Evolutionary conservation across 2,113 vertebrate species (phyloP).

Genomic region (Podiceps cristatus): DNA sequence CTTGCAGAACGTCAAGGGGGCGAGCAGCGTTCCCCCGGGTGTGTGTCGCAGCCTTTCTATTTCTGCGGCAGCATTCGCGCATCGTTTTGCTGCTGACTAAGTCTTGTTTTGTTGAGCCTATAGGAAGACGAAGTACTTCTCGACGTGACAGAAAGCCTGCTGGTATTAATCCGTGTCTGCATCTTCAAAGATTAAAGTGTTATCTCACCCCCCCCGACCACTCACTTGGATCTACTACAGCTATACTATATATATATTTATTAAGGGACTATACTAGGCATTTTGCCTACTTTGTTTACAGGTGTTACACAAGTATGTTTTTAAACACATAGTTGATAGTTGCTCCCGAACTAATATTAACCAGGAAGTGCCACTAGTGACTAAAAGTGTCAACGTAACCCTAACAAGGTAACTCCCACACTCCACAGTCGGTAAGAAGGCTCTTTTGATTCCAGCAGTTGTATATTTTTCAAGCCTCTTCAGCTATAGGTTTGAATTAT

Average conservation of each 20-base stretch:
- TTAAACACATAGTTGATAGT: constrained; percentile 24
- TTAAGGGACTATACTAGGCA: constrained; percentile 2
- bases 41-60: background rate
- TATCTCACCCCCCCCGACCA: background rate
- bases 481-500: constrained; percentile 15
- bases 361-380: constrained; percentile 45
- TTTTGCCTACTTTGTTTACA: constrained; percentile 19
- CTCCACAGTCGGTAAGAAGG: constrained; percentile 12
- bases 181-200: background rate
- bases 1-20: background rate
- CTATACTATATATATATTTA: background rate
- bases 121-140: constrained; percentile 10
- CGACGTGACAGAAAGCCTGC: background rate
- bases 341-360: constrained; percentile 2
- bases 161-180: constrained; percentile 11
- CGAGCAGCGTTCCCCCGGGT: background rate
- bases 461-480: constrained; percentile 36
- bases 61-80: background rate
- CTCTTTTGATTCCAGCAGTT: constrained; percentile 37
- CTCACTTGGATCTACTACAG: constrained; percentile 27
- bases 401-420: background rate
- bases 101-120: background rate
- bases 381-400: constrained; percentile 14
- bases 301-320: constrained; percentile 34
- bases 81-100: constrained; percentile 2